Evolutionary conservation across 2,888 invertebrate species (phyloP).

Genomic region (Philopedon plagiatum): DNA sequence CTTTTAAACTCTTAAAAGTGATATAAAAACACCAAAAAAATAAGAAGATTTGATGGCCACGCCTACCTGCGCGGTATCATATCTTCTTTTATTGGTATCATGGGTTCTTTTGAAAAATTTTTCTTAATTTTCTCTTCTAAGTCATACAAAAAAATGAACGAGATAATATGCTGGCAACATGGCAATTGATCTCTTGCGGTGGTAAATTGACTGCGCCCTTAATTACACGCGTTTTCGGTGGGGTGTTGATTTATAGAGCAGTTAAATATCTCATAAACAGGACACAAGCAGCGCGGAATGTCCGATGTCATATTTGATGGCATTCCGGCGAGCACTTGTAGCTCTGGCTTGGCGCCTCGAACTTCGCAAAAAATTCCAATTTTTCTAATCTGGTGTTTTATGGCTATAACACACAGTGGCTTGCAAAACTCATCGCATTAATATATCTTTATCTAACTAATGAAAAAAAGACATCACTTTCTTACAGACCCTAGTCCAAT

Average conservation of each 20-base stretch:
- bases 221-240: conserved; percentile 68
- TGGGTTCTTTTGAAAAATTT: too few species aligned
- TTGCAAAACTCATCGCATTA: too few species aligned
- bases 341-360: conserved; percentile 56
- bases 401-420: background rate
- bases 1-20: too few species aligned
- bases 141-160: background rate
- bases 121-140: too few species aligned
- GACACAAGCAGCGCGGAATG: conserved; percentile 68
- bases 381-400: conserved; percentile 23
- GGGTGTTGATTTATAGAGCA: conserved; percentile 72
- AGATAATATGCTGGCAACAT: conserved; percentile 35
- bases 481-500: too few species aligned
- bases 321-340: conserved; percentile 65
- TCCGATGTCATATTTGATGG: conserved; percentile 69
- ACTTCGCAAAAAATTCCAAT: conserved; percentile 27
- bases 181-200: conserved; percentile 48
- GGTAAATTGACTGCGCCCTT: conserved; percentile 65
- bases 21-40: too few species aligned
- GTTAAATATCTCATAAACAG: conserved; percentile 73
- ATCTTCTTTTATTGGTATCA: too few species aligned
- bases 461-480: too few species aligned
- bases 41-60: too few species aligned
- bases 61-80: too few species aligned
- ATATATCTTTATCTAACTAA: too few species aligned